Percentiles rank a stretch among this genome's conserved stretches.
Evolutionary conservation across 2,888 invertebrate species (phyloP).

Genomic region (Xestoiulus laeticollis): DNA sequence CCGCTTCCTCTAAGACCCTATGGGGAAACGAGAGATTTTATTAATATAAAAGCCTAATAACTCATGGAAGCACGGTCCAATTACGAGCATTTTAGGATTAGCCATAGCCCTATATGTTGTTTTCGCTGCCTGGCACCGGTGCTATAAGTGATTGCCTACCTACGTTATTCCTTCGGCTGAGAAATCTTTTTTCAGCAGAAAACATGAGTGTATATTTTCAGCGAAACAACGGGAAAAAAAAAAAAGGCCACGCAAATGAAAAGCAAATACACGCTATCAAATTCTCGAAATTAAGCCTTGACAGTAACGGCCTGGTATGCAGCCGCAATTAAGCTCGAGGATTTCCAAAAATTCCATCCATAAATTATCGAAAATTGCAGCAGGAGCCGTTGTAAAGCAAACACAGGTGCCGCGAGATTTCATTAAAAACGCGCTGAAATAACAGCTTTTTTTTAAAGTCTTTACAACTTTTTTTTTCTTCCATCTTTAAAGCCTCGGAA

Average conservation of each 20-base stretch:
- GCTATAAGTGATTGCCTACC: not conserved
- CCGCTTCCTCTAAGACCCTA: no score
- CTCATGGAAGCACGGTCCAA: not conserved
- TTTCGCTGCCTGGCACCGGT: not conserved
- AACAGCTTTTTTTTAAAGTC: not conserved
- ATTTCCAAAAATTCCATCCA: not conserved
- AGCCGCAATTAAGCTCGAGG: not conserved
- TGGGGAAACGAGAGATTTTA: not conserved
- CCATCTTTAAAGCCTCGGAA: not conserved
- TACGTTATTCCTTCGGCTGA: not conserved
- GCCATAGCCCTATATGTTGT: not conserved
- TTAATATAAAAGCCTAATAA: not conserved
- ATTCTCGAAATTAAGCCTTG: not conserved
- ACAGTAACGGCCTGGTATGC: not conserved
- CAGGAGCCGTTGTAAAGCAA: not conserved
- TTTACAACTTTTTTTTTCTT: no score
- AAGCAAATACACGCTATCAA: not conserved
- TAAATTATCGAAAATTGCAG: not conserved
- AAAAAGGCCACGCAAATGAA: not conserved
- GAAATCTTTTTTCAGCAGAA: not conserved
- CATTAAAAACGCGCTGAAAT: not conserved
- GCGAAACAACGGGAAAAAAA: not conserved
- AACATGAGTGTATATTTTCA: not conserved
- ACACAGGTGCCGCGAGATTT: not conserved
- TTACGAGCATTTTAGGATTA: not conserved